These are phyloP conservation scores for Junonia oenone DNA, from an alignment of 2,888 invertebrate species.

Conservation along the genomic window DNA sequence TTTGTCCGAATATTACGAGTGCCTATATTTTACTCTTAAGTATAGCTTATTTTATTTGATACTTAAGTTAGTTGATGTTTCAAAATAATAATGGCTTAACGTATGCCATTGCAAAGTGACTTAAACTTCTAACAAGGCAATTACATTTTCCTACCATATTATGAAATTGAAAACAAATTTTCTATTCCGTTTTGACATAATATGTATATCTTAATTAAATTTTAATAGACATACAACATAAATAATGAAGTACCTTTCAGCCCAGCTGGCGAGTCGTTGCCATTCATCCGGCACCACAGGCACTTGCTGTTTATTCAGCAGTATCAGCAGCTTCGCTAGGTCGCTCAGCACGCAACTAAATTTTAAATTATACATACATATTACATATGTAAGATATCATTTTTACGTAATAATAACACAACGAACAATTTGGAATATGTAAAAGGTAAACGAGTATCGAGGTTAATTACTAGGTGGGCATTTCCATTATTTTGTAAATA, in stretches of 20 bases:
- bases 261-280: conserved; percentile 90
- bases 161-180: no score
- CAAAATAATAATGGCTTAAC: no score
- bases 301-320: conserved; percentile 88
- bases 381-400: conserved; percentile 2
- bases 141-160: no score
- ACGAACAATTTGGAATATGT: not conserved
- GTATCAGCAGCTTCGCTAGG: conserved; percentile 88
- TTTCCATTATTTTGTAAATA: not conserved
- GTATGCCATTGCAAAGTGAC: no score
- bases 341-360: conserved; percentile 82
- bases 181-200: not conserved
- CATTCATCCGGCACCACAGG: conserved; percentile 89
- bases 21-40: no score
- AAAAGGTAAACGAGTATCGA: not conserved
- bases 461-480: conserved; percentile 3
- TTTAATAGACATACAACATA: not conserved
- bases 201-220: not conserved
- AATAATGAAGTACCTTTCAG: conserved; percentile 79
- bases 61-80: no score
- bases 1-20: no score
- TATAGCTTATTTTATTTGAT: no score
- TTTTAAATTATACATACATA: conserved; percentile 10
- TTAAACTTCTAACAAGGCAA: no score
- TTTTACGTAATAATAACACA: not conserved